phyloP scores from a whole-genome alignment of 2,888 invertebrate genomes.

The Erebia epiphron region DNA sequence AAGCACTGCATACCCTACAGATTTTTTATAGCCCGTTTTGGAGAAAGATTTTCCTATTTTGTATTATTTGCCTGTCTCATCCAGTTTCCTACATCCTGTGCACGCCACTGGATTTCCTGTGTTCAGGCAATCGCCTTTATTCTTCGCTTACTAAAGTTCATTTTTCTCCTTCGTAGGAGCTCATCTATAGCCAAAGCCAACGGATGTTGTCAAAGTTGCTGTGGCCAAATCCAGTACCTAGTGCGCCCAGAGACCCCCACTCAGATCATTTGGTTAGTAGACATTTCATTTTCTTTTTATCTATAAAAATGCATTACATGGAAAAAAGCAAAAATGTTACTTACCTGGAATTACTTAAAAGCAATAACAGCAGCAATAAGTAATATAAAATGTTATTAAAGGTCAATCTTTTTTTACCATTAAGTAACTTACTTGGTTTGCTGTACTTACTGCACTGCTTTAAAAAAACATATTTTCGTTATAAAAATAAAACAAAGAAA shows the following conservation, averaged over 20 bases:
- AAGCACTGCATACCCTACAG: not conserved
- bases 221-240: constrained; percentile 81
- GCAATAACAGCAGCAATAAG: too few relatives aligned
- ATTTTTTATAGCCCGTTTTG: not conserved
- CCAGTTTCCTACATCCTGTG: not conserved
- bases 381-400: too few relatives aligned
- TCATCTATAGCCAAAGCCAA: constrained; percentile 83
- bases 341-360: not conserved
- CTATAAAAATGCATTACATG: constrained; percentile 5
- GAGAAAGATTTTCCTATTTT: not conserved
- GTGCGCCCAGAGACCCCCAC: constrained; percentile 80
- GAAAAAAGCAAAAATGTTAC: constrained; percentile 11
- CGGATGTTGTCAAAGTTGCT: constrained; percentile 83
- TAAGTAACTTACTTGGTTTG: too few relatives aligned
- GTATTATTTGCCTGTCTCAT: not conserved
- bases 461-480: too few relatives aligned
- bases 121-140: constrained; percentile 64
- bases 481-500: too few relatives aligned
- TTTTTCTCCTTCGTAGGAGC: constrained; percentile 83
- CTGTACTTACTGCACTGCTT: too few relatives aligned
- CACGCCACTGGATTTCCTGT: constrained; percentile 8
- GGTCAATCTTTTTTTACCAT: too few relatives aligned
- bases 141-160: constrained; percentile 73
- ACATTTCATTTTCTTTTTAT: constrained; percentile 66
- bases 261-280: constrained; percentile 83